A percentile compares a stretch with the other conserved stretches of the same genome.
Evolutionary conservation across 2,797 vertebrate species (phyloP).

Genomic region (Tragopan temminckii): DNA sequence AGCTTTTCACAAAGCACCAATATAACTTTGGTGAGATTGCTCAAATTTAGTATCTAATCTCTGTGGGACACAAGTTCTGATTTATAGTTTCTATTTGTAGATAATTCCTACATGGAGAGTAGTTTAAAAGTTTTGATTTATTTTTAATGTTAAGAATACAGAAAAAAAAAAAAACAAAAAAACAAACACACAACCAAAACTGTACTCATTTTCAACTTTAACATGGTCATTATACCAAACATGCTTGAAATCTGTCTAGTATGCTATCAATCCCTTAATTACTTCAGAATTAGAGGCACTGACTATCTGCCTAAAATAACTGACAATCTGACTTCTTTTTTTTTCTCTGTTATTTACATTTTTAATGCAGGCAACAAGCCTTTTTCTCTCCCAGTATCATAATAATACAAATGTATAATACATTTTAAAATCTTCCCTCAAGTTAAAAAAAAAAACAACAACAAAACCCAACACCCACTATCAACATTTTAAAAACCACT

Average conservation of each 20-base stretch:
- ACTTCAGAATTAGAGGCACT: neutral
- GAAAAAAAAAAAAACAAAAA: too few relatives aligned
- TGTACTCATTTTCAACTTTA: neutral
- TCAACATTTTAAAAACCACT: neutral
- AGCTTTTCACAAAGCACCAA: neutral
- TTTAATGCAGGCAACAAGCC: neutral
- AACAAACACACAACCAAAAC: too few relatives aligned
- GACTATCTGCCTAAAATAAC: neutral
- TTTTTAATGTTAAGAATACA: neutral
- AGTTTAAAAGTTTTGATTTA: neutral
- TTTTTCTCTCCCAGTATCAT: rapidly evolving
- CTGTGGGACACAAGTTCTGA: neutral
- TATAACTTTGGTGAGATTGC: neutral
- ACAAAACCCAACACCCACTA: neutral
- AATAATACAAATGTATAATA: neutral
- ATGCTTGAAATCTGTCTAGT: neutral
- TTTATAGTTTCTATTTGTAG: neutral
- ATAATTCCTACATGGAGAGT: neutral
- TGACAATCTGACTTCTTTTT: neutral
- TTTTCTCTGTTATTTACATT: neutral
- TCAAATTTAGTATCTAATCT: neutral
- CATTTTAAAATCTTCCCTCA: neutral
- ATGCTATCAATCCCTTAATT: neutral
- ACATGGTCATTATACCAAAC: neutral
- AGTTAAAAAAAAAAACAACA: neutral